phyloP scores from a whole-genome alignment of 2,797 vertebrate genomes.

The Lophius americanus region DNA sequence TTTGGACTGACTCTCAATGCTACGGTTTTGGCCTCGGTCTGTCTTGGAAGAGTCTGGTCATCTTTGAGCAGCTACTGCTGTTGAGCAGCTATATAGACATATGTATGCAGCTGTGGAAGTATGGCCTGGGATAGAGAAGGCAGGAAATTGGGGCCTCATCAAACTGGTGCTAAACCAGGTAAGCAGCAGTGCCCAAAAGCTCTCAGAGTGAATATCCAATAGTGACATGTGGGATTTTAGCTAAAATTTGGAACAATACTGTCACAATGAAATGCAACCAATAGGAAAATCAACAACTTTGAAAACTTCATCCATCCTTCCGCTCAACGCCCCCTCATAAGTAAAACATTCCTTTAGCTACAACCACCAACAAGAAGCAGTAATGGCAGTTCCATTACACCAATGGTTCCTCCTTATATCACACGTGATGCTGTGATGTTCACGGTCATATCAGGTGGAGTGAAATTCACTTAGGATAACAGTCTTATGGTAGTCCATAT shows the following conservation, averaged over 20 bases:
- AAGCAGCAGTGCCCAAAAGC: conserved; percentile 31
- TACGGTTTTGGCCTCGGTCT: too few species aligned
- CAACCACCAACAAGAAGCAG: conserved; percentile 53
- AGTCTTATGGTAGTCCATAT: conserved; percentile 72
- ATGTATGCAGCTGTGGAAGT: conserved; percentile 72
- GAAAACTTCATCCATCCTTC: too few species aligned
- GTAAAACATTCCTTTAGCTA: too few species aligned
- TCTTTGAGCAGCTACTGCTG: conserved; percentile 86
- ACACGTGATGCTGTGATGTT: conserved; percentile 65
- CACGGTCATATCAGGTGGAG: conserved; percentile 67
- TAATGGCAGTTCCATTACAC: conserved; percentile 68
- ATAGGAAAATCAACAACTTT: not conserved
- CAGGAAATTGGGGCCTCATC: conserved; percentile 37
- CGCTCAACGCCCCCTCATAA: too few species aligned
- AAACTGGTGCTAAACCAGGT: conserved; percentile 50
- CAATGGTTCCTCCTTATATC: conserved; percentile 65
- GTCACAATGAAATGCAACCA: not conserved
- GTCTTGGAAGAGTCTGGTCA: conserved; percentile 70
- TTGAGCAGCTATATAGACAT: not conserved
- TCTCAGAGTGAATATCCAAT: too few species aligned
- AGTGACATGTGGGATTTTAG: not conserved
- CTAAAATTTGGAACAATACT: conserved; percentile 28
- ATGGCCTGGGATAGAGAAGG: conserved; percentile 30
- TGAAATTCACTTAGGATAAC: conserved; percentile 73
- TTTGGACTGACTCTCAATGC: too few species aligned